These are phyloP conservation scores for Siniperca obscura DNA, from an alignment of 2,797 vertebrate genomes.

Conservation along the genomic window DNA sequence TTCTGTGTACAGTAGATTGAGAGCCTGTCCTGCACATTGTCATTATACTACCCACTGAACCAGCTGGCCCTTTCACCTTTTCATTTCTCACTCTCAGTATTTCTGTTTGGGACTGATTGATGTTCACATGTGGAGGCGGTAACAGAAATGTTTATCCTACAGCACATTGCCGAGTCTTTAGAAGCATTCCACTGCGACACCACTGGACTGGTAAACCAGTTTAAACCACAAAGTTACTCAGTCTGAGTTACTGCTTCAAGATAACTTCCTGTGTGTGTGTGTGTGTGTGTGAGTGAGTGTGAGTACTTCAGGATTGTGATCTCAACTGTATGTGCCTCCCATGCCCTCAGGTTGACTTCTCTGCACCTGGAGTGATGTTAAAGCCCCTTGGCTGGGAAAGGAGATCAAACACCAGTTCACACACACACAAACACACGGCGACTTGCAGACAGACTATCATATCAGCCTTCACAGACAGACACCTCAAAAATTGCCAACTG, in stretches of 20 bases:
- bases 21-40: conserved; percentile 62
- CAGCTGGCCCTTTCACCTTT: conserved; percentile 73
- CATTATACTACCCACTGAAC: conserved; percentile 73
- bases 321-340: conserved; percentile 71
- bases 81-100: conserved; percentile 56
- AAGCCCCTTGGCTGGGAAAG: conserved; percentile 74
- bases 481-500: conserved; percentile 72
- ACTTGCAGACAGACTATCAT: conserved; percentile 67
- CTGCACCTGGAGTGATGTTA: conserved; percentile 81
- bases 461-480: conserved; percentile 72
- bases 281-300: conserved; percentile 37
- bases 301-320: conserved; percentile 45
- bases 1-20: conserved; percentile 63
- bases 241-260: conserved; percentile 61
- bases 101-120: conserved; percentile 59
- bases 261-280: conserved; percentile 56
- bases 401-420: conserved; percentile 71
- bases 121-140: conserved; percentile 63
- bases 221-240: conserved; percentile 71
- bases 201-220: conserved; percentile 75
- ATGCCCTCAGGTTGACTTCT: conserved; percentile 81
- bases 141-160: conserved; percentile 72
- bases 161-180: conserved; percentile 51
- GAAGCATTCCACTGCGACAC: conserved; percentile 67
- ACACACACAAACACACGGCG: conserved; percentile 41